A percentile compares a stretch with the other conserved stretches of the same genome.
These are phyloP conservation scores for Phlogophora meticulosa DNA, from an alignment of 2,888 invertebrate genomes.

Conservation along the genomic window DNA sequence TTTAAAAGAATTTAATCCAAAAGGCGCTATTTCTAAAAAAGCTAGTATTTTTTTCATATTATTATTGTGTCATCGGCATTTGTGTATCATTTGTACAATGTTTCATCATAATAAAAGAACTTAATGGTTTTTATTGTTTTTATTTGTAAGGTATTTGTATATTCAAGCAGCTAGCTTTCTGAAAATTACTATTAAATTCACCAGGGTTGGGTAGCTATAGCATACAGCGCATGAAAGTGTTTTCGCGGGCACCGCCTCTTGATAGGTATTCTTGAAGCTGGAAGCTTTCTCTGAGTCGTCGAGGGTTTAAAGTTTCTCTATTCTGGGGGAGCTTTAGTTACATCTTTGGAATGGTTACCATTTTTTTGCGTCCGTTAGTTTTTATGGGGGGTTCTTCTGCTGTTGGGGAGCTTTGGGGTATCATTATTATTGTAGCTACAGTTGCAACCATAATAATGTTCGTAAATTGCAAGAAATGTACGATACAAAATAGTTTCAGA, in stretches of 20 bases:
- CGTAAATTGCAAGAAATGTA: conserved; percentile 10
- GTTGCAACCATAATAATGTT: conserved; percentile 2
- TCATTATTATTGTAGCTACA: not conserved
- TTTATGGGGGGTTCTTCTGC: no score
- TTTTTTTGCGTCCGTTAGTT: no score
- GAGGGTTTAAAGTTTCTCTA: not conserved
- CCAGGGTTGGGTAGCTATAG: no score
- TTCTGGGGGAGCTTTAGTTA: not conserved
- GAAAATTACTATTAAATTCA: not conserved
- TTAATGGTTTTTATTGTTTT: conserved; percentile 45
- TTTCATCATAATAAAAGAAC: conserved; percentile 64
- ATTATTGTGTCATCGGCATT: conserved; percentile 44
- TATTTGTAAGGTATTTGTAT: conserved; percentile 25
- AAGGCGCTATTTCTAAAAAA: conserved; percentile 50
- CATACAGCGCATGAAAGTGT: no score
- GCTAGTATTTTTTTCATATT: conserved; percentile 45
- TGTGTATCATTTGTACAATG: conserved; percentile 59
- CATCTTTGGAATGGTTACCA: not conserved
- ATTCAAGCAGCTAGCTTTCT: not conserved
- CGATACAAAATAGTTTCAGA: no score
- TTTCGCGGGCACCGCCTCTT: no score
- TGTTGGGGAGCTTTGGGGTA: no score
- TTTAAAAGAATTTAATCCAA: conserved; percentile 57
- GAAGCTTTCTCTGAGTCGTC: not conserved
- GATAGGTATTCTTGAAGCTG: not conserved